These are phyloP conservation scores for Artemia sinica DNA, from an alignment of 2,888 invertebrate species.

Conservation along the genomic window DNA sequence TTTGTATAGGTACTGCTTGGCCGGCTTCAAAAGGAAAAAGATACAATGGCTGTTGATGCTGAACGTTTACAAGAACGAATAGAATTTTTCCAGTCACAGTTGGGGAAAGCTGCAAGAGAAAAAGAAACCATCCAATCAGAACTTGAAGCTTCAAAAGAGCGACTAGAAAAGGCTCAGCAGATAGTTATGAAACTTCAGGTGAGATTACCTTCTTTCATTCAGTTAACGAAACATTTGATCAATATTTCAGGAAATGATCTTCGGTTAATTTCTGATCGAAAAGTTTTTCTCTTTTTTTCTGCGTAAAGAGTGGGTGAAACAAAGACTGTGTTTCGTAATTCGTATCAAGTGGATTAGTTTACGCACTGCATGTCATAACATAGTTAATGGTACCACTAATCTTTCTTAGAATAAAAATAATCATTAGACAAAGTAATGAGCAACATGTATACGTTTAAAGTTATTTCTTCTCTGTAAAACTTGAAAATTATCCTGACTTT, in stretches of 20 bases:
- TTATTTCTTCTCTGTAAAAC: too few species aligned
- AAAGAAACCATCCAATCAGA: conserved; percentile 67
- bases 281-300: too few species aligned
- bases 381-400: too few species aligned
- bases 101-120: conserved; percentile 64
- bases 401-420: too few species aligned
- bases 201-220: conserved; percentile 26
- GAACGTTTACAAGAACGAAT: conserved; percentile 62
- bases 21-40: conserved; percentile 73
- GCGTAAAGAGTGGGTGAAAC: too few species aligned
- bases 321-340: too few species aligned
- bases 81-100: conserved; percentile 60
- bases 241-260: neutral
- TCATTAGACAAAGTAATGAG: too few species aligned
- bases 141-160: conserved; percentile 63
- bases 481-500: too few species aligned
- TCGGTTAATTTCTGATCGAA: too few species aligned
- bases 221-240: neutral
- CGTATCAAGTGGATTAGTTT: too few species aligned
- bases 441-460: too few species aligned
- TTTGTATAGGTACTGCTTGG: conserved; percentile 45
- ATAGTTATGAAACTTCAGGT: conserved; percentile 68
- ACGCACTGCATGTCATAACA: too few species aligned
- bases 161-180: conserved; percentile 70
- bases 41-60: conserved; percentile 59